phyloP scores from a whole-genome alignment of 1,140 invertebrate species.

The Lordiphosa clarofinis region DNA sequence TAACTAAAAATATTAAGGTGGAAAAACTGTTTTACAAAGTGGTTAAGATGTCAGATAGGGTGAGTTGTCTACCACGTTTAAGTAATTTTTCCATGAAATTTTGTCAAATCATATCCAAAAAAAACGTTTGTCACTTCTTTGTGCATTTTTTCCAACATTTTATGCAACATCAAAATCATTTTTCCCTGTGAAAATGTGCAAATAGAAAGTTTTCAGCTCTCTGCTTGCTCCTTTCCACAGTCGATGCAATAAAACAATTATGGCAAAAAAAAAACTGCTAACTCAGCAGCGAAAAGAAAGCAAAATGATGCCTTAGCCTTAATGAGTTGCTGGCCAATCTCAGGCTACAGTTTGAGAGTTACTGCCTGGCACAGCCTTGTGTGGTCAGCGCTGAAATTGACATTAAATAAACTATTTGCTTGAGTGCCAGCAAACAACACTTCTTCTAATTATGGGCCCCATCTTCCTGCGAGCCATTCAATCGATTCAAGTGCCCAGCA shows the following conservation, averaged over 20 bases:
- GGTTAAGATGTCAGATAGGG: too few species aligned
- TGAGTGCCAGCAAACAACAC: slow-evolving; percentile 8
- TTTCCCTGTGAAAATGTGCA: slow-evolving; percentile 53
- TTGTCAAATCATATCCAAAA: too few species aligned
- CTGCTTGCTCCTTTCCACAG: slow-evolving; percentile 6
- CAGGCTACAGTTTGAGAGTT: slow-evolving; percentile 1
- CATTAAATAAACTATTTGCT: slow-evolving; percentile 10
- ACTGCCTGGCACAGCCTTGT: slow-evolving; percentile 14
- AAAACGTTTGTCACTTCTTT: slow-evolving; percentile 1
- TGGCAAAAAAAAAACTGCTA: slow-evolving; percentile 37
- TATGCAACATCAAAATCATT: slow-evolving; percentile 15
- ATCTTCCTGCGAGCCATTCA: slow-evolving; percentile 13
- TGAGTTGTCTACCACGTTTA: too few species aligned
- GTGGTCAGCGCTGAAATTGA: slow-evolving; percentile 23
- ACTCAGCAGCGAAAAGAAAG: slow-evolving; percentile 40
- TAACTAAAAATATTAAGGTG: too few species aligned
- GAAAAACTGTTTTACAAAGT: too few species aligned
- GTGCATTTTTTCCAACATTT: slow-evolving; percentile 16
- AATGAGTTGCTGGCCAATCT: slow-evolving; percentile 16
- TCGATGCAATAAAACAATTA: slow-evolving; percentile 60
- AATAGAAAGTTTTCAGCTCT: slow-evolving; percentile 48
- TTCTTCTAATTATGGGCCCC: slow-evolving; percentile 26
- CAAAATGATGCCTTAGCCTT: slow-evolving; percentile 23
- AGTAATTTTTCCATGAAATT: too few species aligned
- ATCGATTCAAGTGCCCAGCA: slow-evolving; percentile 67